Base-by-base conservation (phyloP, 1,140 invertebrate species). In the Drosophila carrolli region DNA sequence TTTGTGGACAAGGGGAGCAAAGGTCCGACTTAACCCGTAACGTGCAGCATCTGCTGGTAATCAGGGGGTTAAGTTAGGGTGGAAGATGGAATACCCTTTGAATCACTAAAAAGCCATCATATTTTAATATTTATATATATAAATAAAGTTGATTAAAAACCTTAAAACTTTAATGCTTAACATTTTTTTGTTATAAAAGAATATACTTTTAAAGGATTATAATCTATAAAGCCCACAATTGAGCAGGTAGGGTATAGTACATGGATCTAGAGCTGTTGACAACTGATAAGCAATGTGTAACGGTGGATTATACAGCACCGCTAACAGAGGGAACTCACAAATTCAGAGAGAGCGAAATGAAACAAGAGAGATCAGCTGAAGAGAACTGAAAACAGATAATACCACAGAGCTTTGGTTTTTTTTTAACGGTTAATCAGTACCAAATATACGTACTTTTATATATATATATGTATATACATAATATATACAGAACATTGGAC, bases 221-320 rank as follows among this genome's bases (percentile, higher is more conserved):
- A 14, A n/a, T 9, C 13, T 7, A 35, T 14, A 58, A 0, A 1
- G 37, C 59, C 16, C 37, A 58, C 8, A 58, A 9, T 10, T 1
- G 0, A 8, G 23, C 14, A 13, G 5, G 48, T 70, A 67, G 13
- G 14, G 16, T 46, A 54, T 23, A 38, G 43, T 29, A 29, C 41
- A 68, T 55, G 50, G 43, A 70, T 46, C 62, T 46, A 35, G 35
- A 27, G 41, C 66, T 66, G 60, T 66, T 46, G 66, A 55, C 61
- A 70, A 67, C 66, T 67, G 62, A 67, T 71, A 71, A 71, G 67
- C 50, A 16, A 56, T 27, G 65, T 71, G 67, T 71, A 71, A 71
- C 19, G 55, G 63, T 56, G 38, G 65, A 68, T 68, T 65, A 66
- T 38, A 67, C 48, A 43, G 32, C 19, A 46, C 11, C 11, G 50